Evolutionary conservation across 2,113 vertebrate genomes (phyloP).

Genomic region (Steatornis caripensis): DNA sequence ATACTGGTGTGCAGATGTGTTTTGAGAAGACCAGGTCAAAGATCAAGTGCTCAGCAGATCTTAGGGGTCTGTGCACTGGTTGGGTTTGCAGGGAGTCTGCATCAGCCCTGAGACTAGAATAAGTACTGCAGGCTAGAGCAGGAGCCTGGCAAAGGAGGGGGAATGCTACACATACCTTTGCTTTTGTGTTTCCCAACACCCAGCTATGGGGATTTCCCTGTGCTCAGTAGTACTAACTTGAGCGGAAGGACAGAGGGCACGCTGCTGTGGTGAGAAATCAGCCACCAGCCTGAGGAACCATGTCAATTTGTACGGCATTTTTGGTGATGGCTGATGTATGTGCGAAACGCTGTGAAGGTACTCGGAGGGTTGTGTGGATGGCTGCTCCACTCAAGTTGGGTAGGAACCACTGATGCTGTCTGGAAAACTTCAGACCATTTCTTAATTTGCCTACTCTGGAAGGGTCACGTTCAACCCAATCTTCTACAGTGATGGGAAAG

Average conservation of each 20-base stretch:
- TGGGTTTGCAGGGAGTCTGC: background rate
- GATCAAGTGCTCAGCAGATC: background rate
- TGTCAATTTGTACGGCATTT: background rate
- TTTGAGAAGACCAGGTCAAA: background rate
- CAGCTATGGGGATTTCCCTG: background rate
- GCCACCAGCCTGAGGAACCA: background rate
- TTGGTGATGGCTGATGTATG: background rate
- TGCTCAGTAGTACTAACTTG: fast-evolving
- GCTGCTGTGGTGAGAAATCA: background rate
- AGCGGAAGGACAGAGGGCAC: background rate
- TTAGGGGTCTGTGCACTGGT: background rate
- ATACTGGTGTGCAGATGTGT: background rate
- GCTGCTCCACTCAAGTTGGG: background rate
- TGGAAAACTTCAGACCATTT: background rate
- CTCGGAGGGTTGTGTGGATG: background rate
- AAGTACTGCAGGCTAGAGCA: background rate
- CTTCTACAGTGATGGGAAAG: background rate
- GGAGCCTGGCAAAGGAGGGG: background rate
- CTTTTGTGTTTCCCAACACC: background rate
- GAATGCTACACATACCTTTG: background rate
- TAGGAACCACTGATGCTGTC: background rate
- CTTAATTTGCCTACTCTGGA: background rate
- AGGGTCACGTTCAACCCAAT: background rate
- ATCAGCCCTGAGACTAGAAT: background rate
- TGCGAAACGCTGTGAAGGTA: background rate